Base-by-base conservation (phyloP, 2,888 invertebrate genomes). In the Fragum sueziense region DNA sequence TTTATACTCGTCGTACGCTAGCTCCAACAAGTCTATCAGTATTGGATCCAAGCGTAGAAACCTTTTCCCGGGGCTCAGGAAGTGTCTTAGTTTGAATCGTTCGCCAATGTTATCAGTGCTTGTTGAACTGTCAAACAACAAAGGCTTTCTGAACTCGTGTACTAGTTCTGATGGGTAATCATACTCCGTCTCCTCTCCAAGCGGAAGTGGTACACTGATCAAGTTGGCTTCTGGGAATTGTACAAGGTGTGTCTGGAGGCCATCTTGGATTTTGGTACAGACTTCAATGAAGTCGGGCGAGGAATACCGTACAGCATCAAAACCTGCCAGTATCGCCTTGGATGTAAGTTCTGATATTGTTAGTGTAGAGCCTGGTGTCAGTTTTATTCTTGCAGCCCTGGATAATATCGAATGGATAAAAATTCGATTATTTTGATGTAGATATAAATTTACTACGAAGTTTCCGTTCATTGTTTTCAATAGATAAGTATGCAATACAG, bases 251-350 rank as follows among this genome's bases (percentile, higher is more conserved):
- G 85, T 73, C 27, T 80, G 80, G 25, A 74, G 67, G 9, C 85
- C 86, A 47, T 79, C 81, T 69, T 87, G 86, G n/a, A 79, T 70
- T 54, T 84, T 85, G 0, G 84, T 84, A 76, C 81, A 87, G 0
- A 83, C 85, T 34, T 87, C 84, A 33, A 87, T 74, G 29, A 72
- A 76, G 20, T 71, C n/a, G 33, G 72, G 27, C 9, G 70, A 47
- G 3, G 77, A 37, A 31, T 74, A 75, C 14, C 51, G 27, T n/a
- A 87, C 84, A 57, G 70, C 81, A 70, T 87, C 87, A 65, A 87
- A 87, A 2, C 87, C 86, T 0, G 86, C 87, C 11, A 84, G 73
- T 31, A 80, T 74, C 6, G 85, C 85, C n/a, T 83, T 62, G 0
- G 75, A 62, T 0, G 83, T 77, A 6, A 87, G 70, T 14, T 61